phyloP scores from a whole-genome alignment of 2,797 vertebrate genomes.

The Smutsia gigantea region DNA sequence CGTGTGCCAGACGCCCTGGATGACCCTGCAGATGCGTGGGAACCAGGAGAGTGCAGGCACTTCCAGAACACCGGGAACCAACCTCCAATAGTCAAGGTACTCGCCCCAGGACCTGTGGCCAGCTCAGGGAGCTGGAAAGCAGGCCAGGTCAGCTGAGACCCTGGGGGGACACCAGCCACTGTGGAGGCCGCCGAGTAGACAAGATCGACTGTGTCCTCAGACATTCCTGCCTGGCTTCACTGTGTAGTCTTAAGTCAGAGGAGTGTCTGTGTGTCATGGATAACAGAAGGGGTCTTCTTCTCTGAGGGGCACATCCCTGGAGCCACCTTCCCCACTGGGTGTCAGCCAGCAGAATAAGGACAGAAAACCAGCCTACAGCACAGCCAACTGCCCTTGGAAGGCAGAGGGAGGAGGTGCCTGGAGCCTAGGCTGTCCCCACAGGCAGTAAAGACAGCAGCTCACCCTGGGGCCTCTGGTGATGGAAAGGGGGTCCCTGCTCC shows the following conservation, averaged over 20 bases:
- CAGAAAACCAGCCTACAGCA: background rate
- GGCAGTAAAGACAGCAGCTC: rapidly evolving
- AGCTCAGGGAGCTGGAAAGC: too few relatives aligned
- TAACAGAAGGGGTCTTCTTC: background rate
- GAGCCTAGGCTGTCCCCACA: background rate
- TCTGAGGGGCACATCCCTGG: rapidly evolving
- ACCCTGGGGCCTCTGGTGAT: rapidly evolving
- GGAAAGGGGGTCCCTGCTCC: background rate
- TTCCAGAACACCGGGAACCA: too few relatives aligned
- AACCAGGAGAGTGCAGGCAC: background rate
- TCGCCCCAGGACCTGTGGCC: too few relatives aligned
- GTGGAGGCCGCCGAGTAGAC: background rate
- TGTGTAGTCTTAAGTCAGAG: background rate
- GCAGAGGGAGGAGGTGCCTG: rapidly evolving
- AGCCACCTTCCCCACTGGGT: rapidly evolving
- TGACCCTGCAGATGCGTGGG: rapidly evolving
- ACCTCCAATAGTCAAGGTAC: too few relatives aligned
- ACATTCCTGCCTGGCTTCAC: rapidly evolving
- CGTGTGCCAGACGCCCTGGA: rapidly evolving
- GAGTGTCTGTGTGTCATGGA: background rate
- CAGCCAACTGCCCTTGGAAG: background rate
- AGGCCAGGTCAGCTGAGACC: background rate
- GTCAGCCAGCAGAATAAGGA: background rate
- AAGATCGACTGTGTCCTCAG: too few relatives aligned
- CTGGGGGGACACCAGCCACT: background rate